These are phyloP conservation scores for Chymomyza caudatula DNA, from an alignment of 2,888 invertebrate genomes.

Conservation along the genomic window DNA sequence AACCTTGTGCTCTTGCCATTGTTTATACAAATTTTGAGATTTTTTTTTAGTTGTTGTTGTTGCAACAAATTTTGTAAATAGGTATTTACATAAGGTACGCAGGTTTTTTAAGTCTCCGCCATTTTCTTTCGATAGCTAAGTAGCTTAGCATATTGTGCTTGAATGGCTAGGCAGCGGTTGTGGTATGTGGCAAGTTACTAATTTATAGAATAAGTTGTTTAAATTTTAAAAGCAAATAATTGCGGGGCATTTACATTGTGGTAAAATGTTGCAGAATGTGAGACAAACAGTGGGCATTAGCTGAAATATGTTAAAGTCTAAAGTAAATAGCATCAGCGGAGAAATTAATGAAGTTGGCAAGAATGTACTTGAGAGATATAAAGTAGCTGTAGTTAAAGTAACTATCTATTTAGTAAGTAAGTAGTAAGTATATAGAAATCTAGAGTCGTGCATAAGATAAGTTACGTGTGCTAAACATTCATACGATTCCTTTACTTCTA, in stretches of 20 bases:
- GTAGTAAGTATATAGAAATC: too few species aligned
- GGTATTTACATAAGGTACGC: constrained; percentile 66
- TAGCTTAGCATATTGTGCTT: constrained; percentile 52
- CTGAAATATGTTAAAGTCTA: not conserved
- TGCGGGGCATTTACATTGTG: not conserved
- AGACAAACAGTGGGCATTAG: not conserved
- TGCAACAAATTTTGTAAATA: constrained; percentile 23
- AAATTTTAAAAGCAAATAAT: not conserved
- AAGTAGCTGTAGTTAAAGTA: not conserved
- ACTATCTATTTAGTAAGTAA: too few species aligned
- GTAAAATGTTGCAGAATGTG: not conserved
- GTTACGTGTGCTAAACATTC: too few species aligned
- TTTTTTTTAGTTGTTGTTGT: not conserved
- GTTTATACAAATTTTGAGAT: not conserved
- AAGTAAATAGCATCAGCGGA: not conserved
- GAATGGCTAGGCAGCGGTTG: not conserved
- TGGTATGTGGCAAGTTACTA: not conserved
- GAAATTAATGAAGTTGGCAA: not conserved
- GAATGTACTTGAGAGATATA: not conserved
- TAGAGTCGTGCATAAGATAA: too few species aligned
- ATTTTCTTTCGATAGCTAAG: constrained; percentile 18
- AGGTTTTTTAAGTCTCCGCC: not conserved
- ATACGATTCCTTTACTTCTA: too few species aligned
- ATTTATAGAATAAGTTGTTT: not conserved
- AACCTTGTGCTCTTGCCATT: constrained; percentile 3